phyloP scores from a whole-genome alignment of 2,797 vertebrate species.

The Eulemur albifrons region DNA sequence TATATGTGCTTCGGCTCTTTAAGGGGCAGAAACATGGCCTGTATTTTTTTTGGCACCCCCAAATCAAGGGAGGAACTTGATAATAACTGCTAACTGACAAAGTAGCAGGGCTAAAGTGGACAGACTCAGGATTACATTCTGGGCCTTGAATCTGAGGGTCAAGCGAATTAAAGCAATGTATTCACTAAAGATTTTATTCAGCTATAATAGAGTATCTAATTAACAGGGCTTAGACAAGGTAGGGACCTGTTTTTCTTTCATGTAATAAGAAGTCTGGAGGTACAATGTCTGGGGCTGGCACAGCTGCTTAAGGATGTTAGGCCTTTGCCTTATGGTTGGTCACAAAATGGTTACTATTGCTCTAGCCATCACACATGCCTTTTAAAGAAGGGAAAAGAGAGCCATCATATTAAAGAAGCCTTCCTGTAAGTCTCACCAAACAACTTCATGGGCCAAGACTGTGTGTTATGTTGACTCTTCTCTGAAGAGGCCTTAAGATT shows the following conservation, averaged over 20 bases:
- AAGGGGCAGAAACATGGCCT: neutral
- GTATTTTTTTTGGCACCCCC: neutral
- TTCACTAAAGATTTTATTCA: neutral
- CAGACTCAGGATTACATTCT: neutral
- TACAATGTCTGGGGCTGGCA: neutral
- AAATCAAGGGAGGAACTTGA: neutral
- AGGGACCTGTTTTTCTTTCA: neutral
- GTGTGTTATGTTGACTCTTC: neutral
- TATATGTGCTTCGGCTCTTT: neutral
- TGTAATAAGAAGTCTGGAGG: neutral
- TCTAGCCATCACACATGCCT: neutral
- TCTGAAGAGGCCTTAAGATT: neutral
- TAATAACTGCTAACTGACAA: neutral
- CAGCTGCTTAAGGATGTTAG: neutral
- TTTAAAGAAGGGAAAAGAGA: neutral
- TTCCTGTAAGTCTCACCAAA: neutral
- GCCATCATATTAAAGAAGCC: neutral
- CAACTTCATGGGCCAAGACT: neutral
- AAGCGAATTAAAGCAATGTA: neutral
- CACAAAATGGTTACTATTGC: neutral
- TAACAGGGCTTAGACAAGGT: neutral
- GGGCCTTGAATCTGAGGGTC: neutral
- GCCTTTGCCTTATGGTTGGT: neutral
- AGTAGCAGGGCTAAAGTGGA: neutral
- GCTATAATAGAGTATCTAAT: neutral